These are phyloP conservation scores for Spodoptera exigua DNA, from an alignment of 2,888 invertebrate genomes.

Conservation along the genomic window DNA sequence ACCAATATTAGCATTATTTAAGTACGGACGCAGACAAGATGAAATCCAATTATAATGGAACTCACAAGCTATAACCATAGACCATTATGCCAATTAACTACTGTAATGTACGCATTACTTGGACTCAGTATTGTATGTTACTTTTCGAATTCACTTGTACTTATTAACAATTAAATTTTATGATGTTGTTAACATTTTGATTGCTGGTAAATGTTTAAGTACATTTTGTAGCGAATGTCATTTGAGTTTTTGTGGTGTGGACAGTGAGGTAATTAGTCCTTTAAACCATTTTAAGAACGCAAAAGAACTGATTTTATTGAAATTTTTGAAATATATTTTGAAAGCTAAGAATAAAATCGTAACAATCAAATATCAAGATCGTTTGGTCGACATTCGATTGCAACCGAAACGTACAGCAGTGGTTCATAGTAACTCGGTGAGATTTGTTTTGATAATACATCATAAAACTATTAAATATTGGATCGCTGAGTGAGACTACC, in stretches of 20 bases:
- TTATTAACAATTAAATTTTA: slow-evolving; percentile 33
- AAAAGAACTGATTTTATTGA: too few relatives aligned
- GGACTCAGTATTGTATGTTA: slow-evolving; percentile 20
- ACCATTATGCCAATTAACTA: slow-evolving; percentile 70
- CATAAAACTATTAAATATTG: slow-evolving; percentile 90
- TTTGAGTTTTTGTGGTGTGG: slow-evolving; percentile 5
- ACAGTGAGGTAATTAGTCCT: background rate
- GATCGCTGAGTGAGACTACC: slow-evolving; percentile 89
- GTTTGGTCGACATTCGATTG: slow-evolving; percentile 67
- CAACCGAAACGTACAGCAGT: slow-evolving; percentile 84
- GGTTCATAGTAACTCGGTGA: slow-evolving; percentile 84
- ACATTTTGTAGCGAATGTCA: slow-evolving; percentile 7
- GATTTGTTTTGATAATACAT: slow-evolving; percentile 90
- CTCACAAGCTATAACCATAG: slow-evolving; percentile 62
- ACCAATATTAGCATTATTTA: slow-evolving; percentile 59
- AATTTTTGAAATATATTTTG: too few relatives aligned
- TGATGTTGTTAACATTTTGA: slow-evolving; percentile 37
- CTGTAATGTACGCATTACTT: slow-evolving; percentile 59
- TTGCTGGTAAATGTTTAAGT: slow-evolving; percentile 15
- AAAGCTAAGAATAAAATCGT: background rate
- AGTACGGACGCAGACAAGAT: slow-evolving; percentile 56
- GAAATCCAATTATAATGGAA: slow-evolving; percentile 66
- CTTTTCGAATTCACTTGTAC: slow-evolving; percentile 38
- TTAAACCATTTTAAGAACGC: background rate
- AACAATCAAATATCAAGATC: slow-evolving; percentile 76